A percentile compares a stretch with the other conserved stretches of the same genome.
Evolutionary conservation across 1,140 invertebrate genomes (phyloP).

Genomic region (Zaprionus capensis): DNA sequence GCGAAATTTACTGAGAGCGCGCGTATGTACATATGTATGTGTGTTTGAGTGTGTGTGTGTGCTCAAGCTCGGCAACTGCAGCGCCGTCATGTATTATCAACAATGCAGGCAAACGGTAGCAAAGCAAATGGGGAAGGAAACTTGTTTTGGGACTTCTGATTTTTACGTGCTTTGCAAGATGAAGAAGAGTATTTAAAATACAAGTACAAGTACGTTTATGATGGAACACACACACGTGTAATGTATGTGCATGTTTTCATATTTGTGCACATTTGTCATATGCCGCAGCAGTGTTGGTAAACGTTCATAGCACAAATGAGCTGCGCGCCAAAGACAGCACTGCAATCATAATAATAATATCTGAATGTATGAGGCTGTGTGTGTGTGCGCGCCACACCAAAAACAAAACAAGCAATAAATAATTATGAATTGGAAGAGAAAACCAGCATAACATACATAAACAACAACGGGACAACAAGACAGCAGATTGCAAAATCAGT

Average conservation of each 20-base stretch:
- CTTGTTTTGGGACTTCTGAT: conserved; percentile 68
- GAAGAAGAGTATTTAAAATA: conserved; percentile 35
- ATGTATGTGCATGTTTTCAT: not conserved
- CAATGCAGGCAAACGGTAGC: conserved; percentile 26
- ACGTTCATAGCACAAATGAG: conserved; percentile 12
- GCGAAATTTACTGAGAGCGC: conserved; percentile 60
- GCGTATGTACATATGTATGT: not conserved
- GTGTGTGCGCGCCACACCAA: not conserved
- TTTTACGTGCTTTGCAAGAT: conserved; percentile 34
- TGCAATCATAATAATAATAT: conserved; percentile 11
- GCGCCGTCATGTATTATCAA: conserved; percentile 33
- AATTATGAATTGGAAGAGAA: conserved; percentile 8
- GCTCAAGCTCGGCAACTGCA: conserved; percentile 20
- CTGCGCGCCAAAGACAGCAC: conserved; percentile 40
- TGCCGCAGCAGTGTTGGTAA: conserved; percentile 34
- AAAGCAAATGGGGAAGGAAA: conserved; percentile 49
- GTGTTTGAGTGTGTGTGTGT: not conserved
- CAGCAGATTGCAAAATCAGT: conserved; percentile 5
- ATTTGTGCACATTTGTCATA: conserved; percentile 31
- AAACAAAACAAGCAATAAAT: conserved; percentile 13
- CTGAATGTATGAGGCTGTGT: conserved; percentile 1
- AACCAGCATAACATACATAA: not conserved
- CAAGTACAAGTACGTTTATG: conserved; percentile 38
- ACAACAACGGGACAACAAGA: not conserved
- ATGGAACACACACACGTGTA: conserved; percentile 22